phyloP scores from a whole-genome alignment of 2,113 vertebrate genomes.

The Calonectris borealis region DNA sequence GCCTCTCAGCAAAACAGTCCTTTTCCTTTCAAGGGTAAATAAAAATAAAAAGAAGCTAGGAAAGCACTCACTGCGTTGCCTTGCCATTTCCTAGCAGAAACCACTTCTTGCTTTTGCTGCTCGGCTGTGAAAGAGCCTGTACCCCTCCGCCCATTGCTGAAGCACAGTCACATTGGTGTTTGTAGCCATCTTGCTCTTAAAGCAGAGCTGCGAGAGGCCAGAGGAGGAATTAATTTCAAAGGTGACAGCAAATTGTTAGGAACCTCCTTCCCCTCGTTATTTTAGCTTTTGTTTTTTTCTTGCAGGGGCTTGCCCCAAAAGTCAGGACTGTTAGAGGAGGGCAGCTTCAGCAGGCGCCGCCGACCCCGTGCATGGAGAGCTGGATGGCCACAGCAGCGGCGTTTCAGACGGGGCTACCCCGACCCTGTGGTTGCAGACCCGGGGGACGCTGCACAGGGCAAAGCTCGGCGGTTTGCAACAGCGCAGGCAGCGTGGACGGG shows the following conservation, averaged over 20 bases:
- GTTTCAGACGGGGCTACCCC: fast-evolving
- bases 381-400: neutral
- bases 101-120: neutral
- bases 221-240: neutral
- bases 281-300: neutral
- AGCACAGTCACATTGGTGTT: neutral
- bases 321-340: neutral
- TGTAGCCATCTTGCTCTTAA: neutral
- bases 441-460: neutral
- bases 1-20: neutral
- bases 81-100: neutral
- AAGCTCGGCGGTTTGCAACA: neutral
- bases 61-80: neutral
- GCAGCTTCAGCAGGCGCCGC: neutral
- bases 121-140: neutral
- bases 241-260: neutral
- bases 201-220: neutral
- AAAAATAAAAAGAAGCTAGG: neutral
- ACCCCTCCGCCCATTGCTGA: neutral
- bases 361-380: fast-evolving
- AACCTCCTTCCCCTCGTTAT: neutral
- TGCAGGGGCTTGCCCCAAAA: neutral
- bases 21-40: neutral
- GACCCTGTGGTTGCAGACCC: fast-evolving
- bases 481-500: fast-evolving